phyloP scores from a whole-genome alignment of 2,888 invertebrate genomes.

The Chymomyza procnemis region DNA sequence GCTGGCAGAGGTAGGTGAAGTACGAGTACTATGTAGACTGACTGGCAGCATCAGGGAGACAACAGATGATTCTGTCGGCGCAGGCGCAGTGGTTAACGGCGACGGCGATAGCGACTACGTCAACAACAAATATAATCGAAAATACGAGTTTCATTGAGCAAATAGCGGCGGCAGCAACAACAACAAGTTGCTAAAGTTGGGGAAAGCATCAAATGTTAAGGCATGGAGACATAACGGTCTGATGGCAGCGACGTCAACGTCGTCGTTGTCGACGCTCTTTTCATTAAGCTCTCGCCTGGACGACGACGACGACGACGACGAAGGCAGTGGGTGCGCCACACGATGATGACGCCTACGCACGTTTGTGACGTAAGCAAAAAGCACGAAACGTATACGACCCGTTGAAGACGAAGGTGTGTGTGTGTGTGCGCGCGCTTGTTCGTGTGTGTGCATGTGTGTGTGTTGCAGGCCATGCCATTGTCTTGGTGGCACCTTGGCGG shows the following conservation, averaged over 20 bases:
- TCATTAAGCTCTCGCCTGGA: conserved; percentile 13
- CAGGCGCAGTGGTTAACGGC: conserved; percentile 36
- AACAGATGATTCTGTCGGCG: conserved; percentile 63
- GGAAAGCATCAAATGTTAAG: conserved; percentile 50
- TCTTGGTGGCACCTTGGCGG: not conserved
- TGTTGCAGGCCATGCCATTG: conserved; percentile 15
- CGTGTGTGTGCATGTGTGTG: not conserved
- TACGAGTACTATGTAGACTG: conserved; percentile 5
- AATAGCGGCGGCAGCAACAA: conserved; percentile 24
- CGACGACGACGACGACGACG: conserved; percentile 20
- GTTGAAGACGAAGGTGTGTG: not conserved
- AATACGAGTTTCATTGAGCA: conserved; percentile 70
- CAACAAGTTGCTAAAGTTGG: conserved; percentile 38
- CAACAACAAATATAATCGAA: conserved; percentile 58
- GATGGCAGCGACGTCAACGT: conserved; percentile 32
- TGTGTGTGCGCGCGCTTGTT: not conserved
- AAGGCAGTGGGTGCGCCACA: conserved; percentile 76
- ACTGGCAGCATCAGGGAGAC: conserved; percentile 30
- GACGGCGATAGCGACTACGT: conserved; percentile 48
- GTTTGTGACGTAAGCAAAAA: conserved; percentile 78
- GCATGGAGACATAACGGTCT: conserved; percentile 54
- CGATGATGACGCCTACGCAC: conserved; percentile 79
- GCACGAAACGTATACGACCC: conserved; percentile 35
- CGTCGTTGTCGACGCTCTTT: conserved; percentile 11
- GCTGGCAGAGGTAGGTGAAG: conserved; percentile 26